These are phyloP conservation scores for Drosophila bocki DNA, from an alignment of 1,140 invertebrate species.

Conservation along the genomic window DNA sequence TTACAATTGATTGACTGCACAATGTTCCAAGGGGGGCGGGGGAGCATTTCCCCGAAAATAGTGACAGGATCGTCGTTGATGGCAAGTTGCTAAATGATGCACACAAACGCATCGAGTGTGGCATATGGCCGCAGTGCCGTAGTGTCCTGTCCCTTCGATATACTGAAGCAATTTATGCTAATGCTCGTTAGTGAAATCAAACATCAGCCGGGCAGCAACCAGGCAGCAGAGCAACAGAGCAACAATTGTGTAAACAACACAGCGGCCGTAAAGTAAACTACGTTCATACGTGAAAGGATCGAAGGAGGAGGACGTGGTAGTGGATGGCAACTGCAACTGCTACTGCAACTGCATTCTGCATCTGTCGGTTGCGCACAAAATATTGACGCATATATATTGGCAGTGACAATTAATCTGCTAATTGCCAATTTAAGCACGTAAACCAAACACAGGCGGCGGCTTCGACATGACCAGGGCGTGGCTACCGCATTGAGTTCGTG, in stretches of 20 bases:
- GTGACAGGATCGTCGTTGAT: constrained; percentile 31
- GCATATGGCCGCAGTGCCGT: constrained; percentile 33
- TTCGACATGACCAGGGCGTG: constrained; percentile 53
- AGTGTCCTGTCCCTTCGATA: constrained; percentile 2
- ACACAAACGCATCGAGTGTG: constrained; percentile 41
- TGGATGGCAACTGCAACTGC: constrained; percentile 9
- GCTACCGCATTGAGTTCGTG: constrained; percentile 12
- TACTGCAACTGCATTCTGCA: constrained; percentile 41
- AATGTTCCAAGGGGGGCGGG: constrained; percentile 39
- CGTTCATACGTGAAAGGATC: constrained; percentile 21
- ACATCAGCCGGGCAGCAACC: constrained; percentile 53
- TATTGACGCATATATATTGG: constrained; percentile 80
- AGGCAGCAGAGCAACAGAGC: constrained; percentile 32
- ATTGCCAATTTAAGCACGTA: constrained; percentile 83
- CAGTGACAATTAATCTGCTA: constrained; percentile 84
- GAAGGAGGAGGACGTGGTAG: neutral
- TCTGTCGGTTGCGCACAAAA: constrained; percentile 68
- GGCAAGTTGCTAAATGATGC: constrained; percentile 63
- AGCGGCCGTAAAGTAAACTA: constrained; percentile 74
- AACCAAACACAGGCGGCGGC: constrained; percentile 76
- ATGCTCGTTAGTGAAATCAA: constrained; percentile 82
- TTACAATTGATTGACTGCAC: constrained; percentile 81
- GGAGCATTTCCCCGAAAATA: constrained; percentile 21
- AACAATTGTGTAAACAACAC: constrained; percentile 81
- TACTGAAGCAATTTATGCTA: constrained; percentile 75